A percentile compares a stretch with the other conserved stretches of the same genome.
Evolutionary conservation across 2,797 vertebrate genomes (phyloP).

Genomic region (Benthosema pterotum): DNA sequence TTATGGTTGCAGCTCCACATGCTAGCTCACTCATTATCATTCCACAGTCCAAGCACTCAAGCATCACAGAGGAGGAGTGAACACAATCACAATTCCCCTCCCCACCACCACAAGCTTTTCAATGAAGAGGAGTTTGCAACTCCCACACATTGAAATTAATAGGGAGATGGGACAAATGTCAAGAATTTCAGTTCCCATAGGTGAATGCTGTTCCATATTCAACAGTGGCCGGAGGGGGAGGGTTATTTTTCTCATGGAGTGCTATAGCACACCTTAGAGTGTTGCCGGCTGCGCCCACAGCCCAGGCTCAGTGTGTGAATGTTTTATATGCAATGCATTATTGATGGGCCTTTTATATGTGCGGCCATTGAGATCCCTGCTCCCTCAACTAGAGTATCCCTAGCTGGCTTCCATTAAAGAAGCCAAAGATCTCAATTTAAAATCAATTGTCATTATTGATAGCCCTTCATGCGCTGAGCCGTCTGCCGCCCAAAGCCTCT

Average conservation of each 20-base stretch:
- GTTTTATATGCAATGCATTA: constrained; percentile 78
- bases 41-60: constrained; percentile 30
- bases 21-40: constrained; percentile 44
- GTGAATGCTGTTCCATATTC: constrained; percentile 40
- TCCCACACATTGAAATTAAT: constrained; percentile 36
- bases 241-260: constrained; percentile 32
- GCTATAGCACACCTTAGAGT: constrained; percentile 46
- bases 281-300: constrained; percentile 42
- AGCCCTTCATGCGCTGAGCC: constrained; percentile 20
- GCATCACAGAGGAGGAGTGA: constrained; percentile 39
- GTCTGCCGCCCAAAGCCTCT: constrained; percentile 25
- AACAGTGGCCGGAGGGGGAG: constrained; percentile 11
- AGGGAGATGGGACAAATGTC: constrained; percentile 22
- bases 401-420: constrained; percentile 66
- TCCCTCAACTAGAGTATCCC: constrained; percentile 66
- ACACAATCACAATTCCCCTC: constrained; percentile 25
- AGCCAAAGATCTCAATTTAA: constrained; percentile 72
- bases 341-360: constrained; percentile 76
- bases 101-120: constrained; percentile 11
- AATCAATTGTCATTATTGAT: constrained; percentile 70
- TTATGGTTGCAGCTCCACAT: constrained; percentile 38
- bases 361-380: constrained; percentile 70
- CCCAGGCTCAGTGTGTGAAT: constrained; percentile 64
- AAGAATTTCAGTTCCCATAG: constrained; percentile 13
- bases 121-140: constrained; percentile 31